These are phyloP conservation scores for Agonopterix arenella DNA, from an alignment of 2,888 invertebrate species.

Conservation along the genomic window DNA sequence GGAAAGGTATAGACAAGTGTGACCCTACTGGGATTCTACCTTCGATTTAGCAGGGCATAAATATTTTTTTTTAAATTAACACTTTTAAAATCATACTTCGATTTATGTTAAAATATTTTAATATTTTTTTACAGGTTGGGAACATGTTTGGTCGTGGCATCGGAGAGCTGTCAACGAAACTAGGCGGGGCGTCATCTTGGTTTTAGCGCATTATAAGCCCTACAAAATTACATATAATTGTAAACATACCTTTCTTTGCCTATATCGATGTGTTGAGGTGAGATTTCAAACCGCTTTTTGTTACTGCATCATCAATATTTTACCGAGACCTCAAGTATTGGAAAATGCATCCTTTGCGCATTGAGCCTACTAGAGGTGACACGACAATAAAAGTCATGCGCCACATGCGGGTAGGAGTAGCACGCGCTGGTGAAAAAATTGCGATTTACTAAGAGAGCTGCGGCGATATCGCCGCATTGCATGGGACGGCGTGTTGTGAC, in stretches of 20 bases:
- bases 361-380: too few species aligned
- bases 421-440: too few species aligned
- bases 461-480: too few species aligned
- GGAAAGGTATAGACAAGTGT: slow-evolving; percentile 77
- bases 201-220: slow-evolving; percentile 75
- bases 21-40: neutral
- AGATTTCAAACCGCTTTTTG: slow-evolving; percentile 35
- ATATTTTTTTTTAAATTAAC: too few species aligned
- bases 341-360: too few species aligned
- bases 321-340: too few species aligned
- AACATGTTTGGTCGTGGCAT: slow-evolving; percentile 94
- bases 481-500: too few species aligned
- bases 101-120: neutral
- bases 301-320: slow-evolving; percentile 26
- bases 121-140: slow-evolving; percentile 79
- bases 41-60: too few species aligned
- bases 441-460: too few species aligned
- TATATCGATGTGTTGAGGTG: slow-evolving; percentile 43
- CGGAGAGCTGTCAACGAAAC: slow-evolving; percentile 92
- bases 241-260: slow-evolving; percentile 39
- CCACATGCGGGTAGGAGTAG: too few species aligned
- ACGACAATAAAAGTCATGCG: too few species aligned
- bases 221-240: slow-evolving; percentile 26
- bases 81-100: too few species aligned
- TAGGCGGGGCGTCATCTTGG: slow-evolving; percentile 91